Evolutionary conservation across 2,888 invertebrate genomes (phyloP).

Genomic region (Pharmacophagus antenor): DNA sequence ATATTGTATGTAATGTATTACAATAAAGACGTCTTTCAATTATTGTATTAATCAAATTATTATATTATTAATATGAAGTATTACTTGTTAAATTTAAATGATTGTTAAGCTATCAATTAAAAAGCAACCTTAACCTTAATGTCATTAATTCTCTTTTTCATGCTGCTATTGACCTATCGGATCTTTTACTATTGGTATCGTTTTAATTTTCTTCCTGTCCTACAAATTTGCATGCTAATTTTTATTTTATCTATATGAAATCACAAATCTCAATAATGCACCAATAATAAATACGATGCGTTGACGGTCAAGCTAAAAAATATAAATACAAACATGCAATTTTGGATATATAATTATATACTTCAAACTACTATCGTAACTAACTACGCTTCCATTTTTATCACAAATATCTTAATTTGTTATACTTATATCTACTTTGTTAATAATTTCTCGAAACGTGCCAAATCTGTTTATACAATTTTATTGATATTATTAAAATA

Average conservation of each 20-base stretch:
- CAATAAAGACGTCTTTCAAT: no score
- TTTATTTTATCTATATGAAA: constrained; percentile 43
- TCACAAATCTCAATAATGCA: constrained; percentile 52
- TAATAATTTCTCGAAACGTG: constrained; percentile 40
- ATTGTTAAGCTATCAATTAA: constrained; percentile 3
- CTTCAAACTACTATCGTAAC: constrained; percentile 39
- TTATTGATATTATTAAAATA: constrained; percentile 51
- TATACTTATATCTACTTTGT: constrained; percentile 37
- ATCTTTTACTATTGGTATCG: constrained; percentile 73
- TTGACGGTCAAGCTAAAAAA: constrained; percentile 79
- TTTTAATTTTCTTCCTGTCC: constrained; percentile 45
- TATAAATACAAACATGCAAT: constrained; percentile 76
- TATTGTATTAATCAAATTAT: no score
- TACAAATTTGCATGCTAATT: constrained; percentile 56
- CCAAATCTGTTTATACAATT: constrained; percentile 52
- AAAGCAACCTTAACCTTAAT: constrained; percentile 54
- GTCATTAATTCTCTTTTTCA: constrained; percentile 72
- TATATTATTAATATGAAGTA: no score
- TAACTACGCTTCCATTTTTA: constrained; percentile 56
- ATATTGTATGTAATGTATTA: no score
- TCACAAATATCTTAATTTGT: constrained; percentile 54
- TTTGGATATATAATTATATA: constrained; percentile 64
- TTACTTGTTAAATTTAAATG: no score
- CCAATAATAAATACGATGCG: constrained; percentile 70
- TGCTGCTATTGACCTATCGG: constrained; percentile 74